Base-by-base conservation (phyloP, 2,888 invertebrate species). In the Cephus sareptanus region DNA sequence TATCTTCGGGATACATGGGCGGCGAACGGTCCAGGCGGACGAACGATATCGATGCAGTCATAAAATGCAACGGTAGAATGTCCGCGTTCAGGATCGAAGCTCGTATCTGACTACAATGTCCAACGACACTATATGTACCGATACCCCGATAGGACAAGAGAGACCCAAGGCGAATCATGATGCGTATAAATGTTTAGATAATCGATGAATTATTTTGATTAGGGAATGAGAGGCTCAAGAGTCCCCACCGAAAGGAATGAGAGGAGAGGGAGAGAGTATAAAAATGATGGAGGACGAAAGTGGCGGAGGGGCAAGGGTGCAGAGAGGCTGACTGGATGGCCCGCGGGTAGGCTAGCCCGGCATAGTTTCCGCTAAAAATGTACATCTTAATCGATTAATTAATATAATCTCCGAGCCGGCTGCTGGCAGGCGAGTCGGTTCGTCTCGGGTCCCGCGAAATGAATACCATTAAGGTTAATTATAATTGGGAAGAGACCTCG, bases 401-500 rank as follows among this genome's bases (percentile, higher is more conserved):
- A 89, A 89, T 89, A 87, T 87, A 86, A 89, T 87, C 85, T 82
- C 81, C 79, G 77, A 73, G 77, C 79, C 77, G 83, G 71, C 79
- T 77, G 71, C 81, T 75, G 79, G 78, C 80, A 81, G 81, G 80
- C 81, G 81, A 80, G 81, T 79, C 82, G 83, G 81, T 84, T 81
- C 79, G 82, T 85, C 79, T 81, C 82, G 76, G 80, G 79, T 81
- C 77, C 81, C 79, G 77, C 34, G 74, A 80, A 86, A 87, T 86
- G 88, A 87, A 87, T 87, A 87, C 85, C 86, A 88, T 89, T 87
- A 88, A 89, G 86, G 87, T 89, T 89, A 88, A 89, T 88, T 88
- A 86, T 85, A 88, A 88, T 88, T 87, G 84, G 83, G 84, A 78
- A 83, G 84, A 86, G 84, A 83, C 81, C 83, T 83, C 83, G 79